Evolutionary conservation across 1,140 invertebrate species (phyloP).

Genomic region (Drosophila gunungcola): DNA sequence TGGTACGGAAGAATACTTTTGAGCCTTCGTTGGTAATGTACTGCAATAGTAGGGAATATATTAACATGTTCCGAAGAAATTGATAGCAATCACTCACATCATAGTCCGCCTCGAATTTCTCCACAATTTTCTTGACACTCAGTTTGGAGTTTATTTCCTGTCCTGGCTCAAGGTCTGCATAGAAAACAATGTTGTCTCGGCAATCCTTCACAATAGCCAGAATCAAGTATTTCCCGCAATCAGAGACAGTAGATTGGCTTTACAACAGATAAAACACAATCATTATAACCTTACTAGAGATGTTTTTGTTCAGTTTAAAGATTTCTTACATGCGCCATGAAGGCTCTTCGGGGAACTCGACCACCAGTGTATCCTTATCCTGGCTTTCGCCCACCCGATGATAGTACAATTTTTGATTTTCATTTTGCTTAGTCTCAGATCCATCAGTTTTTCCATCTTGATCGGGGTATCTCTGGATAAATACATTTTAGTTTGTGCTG

Average conservation of each 20-base stretch:
- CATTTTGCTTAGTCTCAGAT: slow-evolving; percentile 93
- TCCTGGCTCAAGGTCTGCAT: slow-evolving; percentile 90
- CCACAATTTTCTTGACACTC: slow-evolving; percentile 90
- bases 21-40: slow-evolving; percentile 96
- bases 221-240: slow-evolving; percentile 96
- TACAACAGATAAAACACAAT: neutral
- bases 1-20: slow-evolving; percentile 95
- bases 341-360: slow-evolving; percentile 96
- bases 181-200: slow-evolving; percentile 95
- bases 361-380: slow-evolving; percentile 94
- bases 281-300: too few relatives aligned
- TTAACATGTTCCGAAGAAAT: too few relatives aligned
- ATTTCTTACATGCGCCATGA: slow-evolving; percentile 94
- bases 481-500: neutral
- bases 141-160: slow-evolving; percentile 88
- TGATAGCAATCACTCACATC: slow-evolving; percentile 87
- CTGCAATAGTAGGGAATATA: slow-evolving; percentile 85
- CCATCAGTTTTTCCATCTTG: slow-evolving; percentile 94
- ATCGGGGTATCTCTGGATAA: slow-evolving; percentile 87
- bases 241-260: slow-evolving; percentile 89
- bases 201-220: slow-evolving; percentile 92
- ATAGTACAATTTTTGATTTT: slow-evolving; percentile 97
- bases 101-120: slow-evolving; percentile 97
- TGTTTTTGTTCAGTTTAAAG: too few relatives aligned
- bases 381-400: slow-evolving; percentile 95